These are phyloP conservation scores for Semotilus atromaculatus DNA, from an alignment of 2,797 vertebrate genomes.

Conservation along the genomic window DNA sequence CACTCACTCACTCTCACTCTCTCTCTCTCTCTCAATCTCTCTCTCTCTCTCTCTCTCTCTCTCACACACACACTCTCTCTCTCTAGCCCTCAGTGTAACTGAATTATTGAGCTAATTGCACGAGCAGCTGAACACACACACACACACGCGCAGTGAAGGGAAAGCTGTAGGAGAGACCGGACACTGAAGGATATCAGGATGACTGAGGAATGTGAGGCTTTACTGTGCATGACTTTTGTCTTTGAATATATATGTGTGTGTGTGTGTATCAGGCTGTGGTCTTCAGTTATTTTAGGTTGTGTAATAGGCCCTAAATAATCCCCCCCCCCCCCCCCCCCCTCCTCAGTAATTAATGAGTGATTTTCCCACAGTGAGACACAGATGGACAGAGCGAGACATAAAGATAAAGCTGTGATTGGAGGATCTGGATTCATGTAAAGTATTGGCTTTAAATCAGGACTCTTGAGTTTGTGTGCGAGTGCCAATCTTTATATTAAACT, in stretches of 20 bases:
- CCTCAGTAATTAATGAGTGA: constrained; percentile 79
- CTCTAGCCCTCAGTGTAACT: constrained; percentile 37
- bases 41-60: constrained; percentile 18
- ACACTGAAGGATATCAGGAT: not conserved
- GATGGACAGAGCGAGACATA: constrained; percentile 17
- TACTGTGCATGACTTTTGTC: constrained; percentile 4
- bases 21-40: not conserved
- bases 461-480: not conserved
- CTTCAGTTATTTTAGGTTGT: not conserved
- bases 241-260: not conserved
- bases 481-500: no score
- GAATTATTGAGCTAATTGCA: constrained; percentile 55
- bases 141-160: not conserved
- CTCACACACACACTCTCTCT: no score
- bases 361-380: constrained; percentile 78
- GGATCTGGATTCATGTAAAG: not conserved
- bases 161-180: constrained; percentile 2
- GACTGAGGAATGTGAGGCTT: constrained; percentile 19
- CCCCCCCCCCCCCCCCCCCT: not conserved
- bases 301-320: not conserved
- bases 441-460: not conserved
- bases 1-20: no score
- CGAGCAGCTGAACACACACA: not conserved
- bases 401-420: constrained; percentile 2
- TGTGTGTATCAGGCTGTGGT: not conserved